Conservation (phyloP, 2,797 vertebrate species). For the Stomatorhinus walkeri region DNA sequence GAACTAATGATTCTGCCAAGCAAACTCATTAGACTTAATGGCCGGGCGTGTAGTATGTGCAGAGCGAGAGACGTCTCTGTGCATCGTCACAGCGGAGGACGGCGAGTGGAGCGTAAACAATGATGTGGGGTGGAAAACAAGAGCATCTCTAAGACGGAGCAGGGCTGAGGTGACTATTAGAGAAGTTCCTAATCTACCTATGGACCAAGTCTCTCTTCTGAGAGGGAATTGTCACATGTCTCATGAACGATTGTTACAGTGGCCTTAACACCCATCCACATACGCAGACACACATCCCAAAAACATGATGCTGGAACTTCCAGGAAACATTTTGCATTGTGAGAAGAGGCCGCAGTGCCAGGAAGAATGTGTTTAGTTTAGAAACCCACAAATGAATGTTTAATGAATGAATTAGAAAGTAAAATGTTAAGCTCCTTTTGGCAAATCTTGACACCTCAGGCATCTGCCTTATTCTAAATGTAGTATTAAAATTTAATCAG, state of each 20-base stretch:
- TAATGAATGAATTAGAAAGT: background rate
- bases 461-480: background rate
- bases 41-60: background rate
- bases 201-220: background rate
- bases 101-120: background rate
- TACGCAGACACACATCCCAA: background rate
- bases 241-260: background rate
- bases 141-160: too few relatives aligned
- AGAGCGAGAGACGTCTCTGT: background rate
- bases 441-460: background rate
- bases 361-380: background rate
- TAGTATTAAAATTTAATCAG: background rate
- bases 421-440: background rate
- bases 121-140: background rate
- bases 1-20: background rate
- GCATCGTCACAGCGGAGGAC: too few relatives aligned
- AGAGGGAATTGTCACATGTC: background rate
- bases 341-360: background rate
- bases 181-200: background rate
- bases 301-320: background rate
- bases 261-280: background rate
- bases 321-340: background rate
- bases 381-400: background rate
- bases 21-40: constrained; percentile 14
- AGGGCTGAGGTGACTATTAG: background rate